A percentile compares a stretch with the other conserved stretches of the same genome.
Evolutionary conservation across 1,140 invertebrate genomes (phyloP).

Genomic region (Alviniconcha marisindica): DNA sequence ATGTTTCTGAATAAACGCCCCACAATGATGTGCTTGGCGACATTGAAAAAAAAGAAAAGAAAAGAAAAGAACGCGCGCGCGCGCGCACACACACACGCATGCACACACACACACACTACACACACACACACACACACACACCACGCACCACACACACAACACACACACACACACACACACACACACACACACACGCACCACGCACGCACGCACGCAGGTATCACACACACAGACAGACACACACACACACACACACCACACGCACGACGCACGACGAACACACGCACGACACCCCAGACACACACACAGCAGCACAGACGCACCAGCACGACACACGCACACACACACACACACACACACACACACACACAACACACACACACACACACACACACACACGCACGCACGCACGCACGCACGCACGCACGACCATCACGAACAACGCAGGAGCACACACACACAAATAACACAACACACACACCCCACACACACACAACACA

Average conservation of each 20-base stretch:
- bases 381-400: background rate
- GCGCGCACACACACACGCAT: no score
- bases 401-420: background rate
- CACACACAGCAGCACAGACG: background rate
- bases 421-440: no score
- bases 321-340: background rate
- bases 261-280: background rate
- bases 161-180: background rate
- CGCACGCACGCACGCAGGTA: background rate
- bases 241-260: background rate
- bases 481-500: background rate
- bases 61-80: no score
- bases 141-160: no score
- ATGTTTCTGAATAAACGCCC: background rate
- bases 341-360: conserved; percentile 22
- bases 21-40: background rate
- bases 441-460: background rate
- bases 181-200: background rate
- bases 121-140: no score
- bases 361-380: conserved; percentile 17
- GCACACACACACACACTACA: no score
- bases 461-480: background rate
- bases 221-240: background rate
- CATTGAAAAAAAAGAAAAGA: background rate
- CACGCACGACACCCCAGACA: background rate